phyloP scores from a whole-genome alignment of 2,797 vertebrate species.

The Arnoldichthys spilopterus region DNA sequence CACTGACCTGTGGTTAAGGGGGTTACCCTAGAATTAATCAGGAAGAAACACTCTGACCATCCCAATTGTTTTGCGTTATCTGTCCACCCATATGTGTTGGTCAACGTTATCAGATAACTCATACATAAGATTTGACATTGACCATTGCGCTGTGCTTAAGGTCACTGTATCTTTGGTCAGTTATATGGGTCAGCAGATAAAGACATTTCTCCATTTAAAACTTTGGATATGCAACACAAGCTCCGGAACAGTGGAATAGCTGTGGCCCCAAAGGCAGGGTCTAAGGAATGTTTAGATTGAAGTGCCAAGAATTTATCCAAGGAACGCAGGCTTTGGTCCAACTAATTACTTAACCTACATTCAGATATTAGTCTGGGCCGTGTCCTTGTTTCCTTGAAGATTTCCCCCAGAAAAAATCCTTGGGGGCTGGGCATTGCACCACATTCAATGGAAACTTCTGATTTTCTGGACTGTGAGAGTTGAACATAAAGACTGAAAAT shows the following conservation, averaged over 20 bases:
- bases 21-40: slow-evolving; percentile 45
- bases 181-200: slow-evolving; percentile 20
- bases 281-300: slow-evolving; percentile 53
- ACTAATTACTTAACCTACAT: slow-evolving; percentile 59
- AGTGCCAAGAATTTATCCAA: slow-evolving; percentile 37
- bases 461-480: too few species aligned
- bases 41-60: slow-evolving; percentile 31
- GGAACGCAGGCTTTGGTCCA: slow-evolving; percentile 50
- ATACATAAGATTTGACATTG: slow-evolving; percentile 45
- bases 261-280: slow-evolving; percentile 31
- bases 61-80: slow-evolving; percentile 50
- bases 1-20: slow-evolving; percentile 43
- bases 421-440: too few species aligned
- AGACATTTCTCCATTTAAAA: slow-evolving; percentile 19
- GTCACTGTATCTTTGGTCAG: neutral
- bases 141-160: slow-evolving; percentile 2
- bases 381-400: slow-evolving; percentile 48
- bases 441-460: too few species aligned
- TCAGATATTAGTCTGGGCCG: slow-evolving; percentile 44
- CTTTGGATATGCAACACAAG: neutral
- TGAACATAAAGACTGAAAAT: too few species aligned
- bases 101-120: slow-evolving; percentile 13
- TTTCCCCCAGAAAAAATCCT: too few species aligned
- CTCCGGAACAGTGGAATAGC: slow-evolving; percentile 26
- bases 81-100: slow-evolving; percentile 27